Evolutionary conservation across 2,113 vertebrate species (phyloP).

Genomic region (Thunnus thynnus): DNA sequence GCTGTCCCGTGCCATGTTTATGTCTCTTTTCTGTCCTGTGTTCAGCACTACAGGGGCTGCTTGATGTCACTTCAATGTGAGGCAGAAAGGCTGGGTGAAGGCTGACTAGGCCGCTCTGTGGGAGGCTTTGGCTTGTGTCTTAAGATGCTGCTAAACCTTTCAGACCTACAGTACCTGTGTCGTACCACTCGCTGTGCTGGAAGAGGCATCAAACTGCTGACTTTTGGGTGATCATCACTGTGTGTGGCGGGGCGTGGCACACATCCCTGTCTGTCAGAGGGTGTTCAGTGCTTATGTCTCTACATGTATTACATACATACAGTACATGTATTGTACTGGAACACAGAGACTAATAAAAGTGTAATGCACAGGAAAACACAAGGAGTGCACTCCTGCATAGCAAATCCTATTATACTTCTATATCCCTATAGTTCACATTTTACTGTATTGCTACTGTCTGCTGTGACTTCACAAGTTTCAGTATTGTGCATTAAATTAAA

Average conservation of each 20-base stretch:
- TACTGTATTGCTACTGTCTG: not conserved
- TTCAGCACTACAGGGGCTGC: slow-evolving; percentile 49
- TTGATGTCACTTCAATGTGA: slow-evolving; percentile 62
- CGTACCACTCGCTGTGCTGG: slow-evolving; percentile 25
- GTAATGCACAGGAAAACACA: not conserved
- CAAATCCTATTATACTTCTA: not conserved
- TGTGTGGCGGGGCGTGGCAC: not conserved
- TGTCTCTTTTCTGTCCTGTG: slow-evolving; percentile 52
- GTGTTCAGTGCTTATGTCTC: slow-evolving; percentile 13
- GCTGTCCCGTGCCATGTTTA: slow-evolving; percentile 54
- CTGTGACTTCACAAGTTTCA: not conserved
- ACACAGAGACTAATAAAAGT: slow-evolving; percentile 2
- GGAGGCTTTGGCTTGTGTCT: slow-evolving; percentile 48
- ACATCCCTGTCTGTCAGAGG: slow-evolving; percentile 9
- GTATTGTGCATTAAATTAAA: not conserved
- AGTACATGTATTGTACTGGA: not conserved
- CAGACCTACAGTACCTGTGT: slow-evolving; percentile 41
- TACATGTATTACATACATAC: not conserved
- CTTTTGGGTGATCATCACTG: slow-evolving; percentile 5
- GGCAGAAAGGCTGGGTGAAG: slow-evolving; percentile 37
- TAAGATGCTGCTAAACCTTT: slow-evolving; percentile 65
- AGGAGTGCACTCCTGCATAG: not conserved
- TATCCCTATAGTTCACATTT: too few species aligned
- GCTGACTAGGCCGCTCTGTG: slow-evolving; percentile 61
- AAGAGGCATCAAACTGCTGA: slow-evolving; percentile 35